Base-by-base conservation (phyloP, 2,888 invertebrate species). In the Subacronicta megacephala region DNA sequence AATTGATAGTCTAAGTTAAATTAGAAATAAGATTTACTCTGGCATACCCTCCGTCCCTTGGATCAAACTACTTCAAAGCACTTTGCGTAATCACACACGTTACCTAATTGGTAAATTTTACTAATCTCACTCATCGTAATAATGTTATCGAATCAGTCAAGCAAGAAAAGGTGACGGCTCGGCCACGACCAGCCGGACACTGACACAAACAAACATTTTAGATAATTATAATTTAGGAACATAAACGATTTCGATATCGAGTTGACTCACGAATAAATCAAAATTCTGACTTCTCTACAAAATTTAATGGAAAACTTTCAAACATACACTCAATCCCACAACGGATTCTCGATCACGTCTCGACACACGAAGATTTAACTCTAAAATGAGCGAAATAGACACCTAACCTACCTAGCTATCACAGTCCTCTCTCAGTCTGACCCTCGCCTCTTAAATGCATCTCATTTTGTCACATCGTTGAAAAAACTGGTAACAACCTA, bases 391-490 rank as follows among this genome's bases (percentile, higher is more conserved):
- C 91, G 93, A 87, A 84, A 84, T 85, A 89, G 83, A 88, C 86
- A 84, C 87, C 90, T 94, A 92, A 91, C 92, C 87, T 94, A 93
- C 77, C 91, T 92, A 90, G 86, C 92, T 94, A 94, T 94, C 94
- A 94, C 94, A 94, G 94, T 94, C 93, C 94, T 90, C 89, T 90
- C 91, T 94, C 94, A 94, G 94, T 94, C 94, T 91, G 93, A 92
- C 90, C 93, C 92, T 88, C 93, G 90, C 91, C 93, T 76, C 75
- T 81, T 92, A 92, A 93, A 93, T 92, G 93, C 92, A 89, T 90
- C 85, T 87, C 90, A 83, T 83, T 87, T 87, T 89, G 88, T 90
- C 89, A 85, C 87, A 83, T 90, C 85, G 84, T 85, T 84, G 89
- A 89, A 87, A 85, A 84, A 88, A 88, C 90, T 93, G 93, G 93